Evolutionary conservation across 1,140 invertebrate species (phyloP).

Genomic region (Meloidogyne hapla): DNA sequence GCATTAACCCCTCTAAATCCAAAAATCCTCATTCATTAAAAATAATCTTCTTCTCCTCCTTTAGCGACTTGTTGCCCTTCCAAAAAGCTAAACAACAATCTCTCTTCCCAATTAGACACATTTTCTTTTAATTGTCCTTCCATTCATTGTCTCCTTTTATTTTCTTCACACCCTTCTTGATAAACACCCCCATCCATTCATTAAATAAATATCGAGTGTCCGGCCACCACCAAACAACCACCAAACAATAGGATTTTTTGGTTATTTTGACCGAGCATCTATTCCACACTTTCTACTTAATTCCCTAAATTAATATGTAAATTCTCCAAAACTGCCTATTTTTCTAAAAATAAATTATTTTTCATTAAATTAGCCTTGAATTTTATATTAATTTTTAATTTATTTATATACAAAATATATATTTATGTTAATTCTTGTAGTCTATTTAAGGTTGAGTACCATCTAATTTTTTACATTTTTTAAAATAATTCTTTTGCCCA

Average conservation of each 20-base stretch:
- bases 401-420: neutral
- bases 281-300: neutral
- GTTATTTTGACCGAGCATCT: slow-evolving; percentile 1
- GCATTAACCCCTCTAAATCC: neutral
- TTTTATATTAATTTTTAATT: neutral
- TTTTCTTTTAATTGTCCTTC: neutral
- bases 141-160: neutral
- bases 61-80: neutral
- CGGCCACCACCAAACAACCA: slow-evolving; percentile 1
- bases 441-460: too few species aligned
- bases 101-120: neutral
- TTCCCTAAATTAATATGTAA: neutral
- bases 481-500: too few species aligned
- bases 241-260: slow-evolving; percentile 2
- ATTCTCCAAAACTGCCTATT: slow-evolving; percentile 1
- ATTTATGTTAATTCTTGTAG: neutral
- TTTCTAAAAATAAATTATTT: neutral
- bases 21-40: slow-evolving; percentile 3
- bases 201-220: neutral
- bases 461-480: too few species aligned
- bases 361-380: neutral
- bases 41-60: neutral
- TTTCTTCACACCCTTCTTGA: neutral
- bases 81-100: neutral
- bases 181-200: neutral